Evolutionary conservation across 2,888 invertebrate genomes (phyloP), one percentile per base, ranked within the genome.

Genomic region (Cheilosia vernalis): DNA sequence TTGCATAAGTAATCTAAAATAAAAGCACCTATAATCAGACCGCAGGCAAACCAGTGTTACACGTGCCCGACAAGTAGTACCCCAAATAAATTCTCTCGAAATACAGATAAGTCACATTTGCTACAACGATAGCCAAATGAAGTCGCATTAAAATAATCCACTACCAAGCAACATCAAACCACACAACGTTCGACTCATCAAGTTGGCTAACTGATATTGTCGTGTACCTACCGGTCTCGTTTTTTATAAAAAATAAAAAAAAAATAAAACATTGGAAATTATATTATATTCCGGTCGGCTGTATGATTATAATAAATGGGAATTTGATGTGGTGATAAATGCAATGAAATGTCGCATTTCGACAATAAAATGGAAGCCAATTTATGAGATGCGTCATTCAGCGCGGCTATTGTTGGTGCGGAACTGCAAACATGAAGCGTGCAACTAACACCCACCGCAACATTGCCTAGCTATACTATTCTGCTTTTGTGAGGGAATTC

Each of bases 21-120:
- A 33, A 33, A 33, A 33, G 33, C 33, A 33, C 2, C 33, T 33
- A 9, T 33, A 33, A 33, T 33, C 33, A 3, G 33, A 33, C 33
- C 33, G 33, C 33, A 33, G 33, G 9, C 33, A 33, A 27, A 7
- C 27, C 7, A 27, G 27, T 3, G 3, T 10, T 10, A 33, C 33
- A 33, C 10, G 10, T 33, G 10, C 10, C 2, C 10, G 10, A 2
- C 10, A 33, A 33, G 33, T 33, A 33, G 1, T 2, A 2, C 2
- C 21, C 19, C n/a, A 70, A 58, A 70, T 70, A 47, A 70, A 70
- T 70, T 70, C 24, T n/a, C 56, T 19, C 37, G 19, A 49, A 70
- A 58, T 49, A 49, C 33, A 30, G 17, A 58, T 47, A 37, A 58
- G 30, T 69, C 44, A 10, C 33, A 33, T 21, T 37, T 30, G 19